phyloP scores from a whole-genome alignment of 2,797 vertebrate genomes.

The Peromyscus nudipes region DNA sequence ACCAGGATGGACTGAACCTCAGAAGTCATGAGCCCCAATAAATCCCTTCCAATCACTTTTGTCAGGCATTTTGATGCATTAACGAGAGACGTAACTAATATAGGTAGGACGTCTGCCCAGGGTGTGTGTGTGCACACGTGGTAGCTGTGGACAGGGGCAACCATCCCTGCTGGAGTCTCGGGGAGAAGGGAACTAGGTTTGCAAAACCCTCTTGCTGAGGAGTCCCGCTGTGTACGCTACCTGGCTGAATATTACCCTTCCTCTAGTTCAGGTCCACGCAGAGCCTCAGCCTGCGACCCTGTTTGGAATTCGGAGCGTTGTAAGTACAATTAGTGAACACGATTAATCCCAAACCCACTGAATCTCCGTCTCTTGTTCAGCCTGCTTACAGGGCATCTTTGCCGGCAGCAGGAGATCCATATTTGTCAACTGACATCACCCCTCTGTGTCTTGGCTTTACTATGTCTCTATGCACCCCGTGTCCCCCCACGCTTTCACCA shows the following conservation, averaged over 20 bases:
- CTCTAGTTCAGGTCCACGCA: neutral
- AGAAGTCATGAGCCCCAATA: neutral
- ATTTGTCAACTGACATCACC: too few species aligned
- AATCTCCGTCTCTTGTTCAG: neutral
- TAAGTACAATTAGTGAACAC: neutral
- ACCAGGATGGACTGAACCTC: neutral
- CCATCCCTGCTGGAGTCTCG: neutral
- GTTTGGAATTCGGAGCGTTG: neutral
- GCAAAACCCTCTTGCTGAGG: neutral
- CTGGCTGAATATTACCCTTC: neutral
- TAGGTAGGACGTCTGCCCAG: neutral
- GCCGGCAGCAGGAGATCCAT: too few species aligned
- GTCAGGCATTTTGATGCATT: neutral
- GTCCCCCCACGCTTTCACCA: fast-evolving
- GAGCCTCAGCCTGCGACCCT: neutral
- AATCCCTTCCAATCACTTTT: neutral
- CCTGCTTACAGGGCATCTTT: fast-evolving
- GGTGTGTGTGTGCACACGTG: fast-evolving
- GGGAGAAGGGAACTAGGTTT: too few species aligned
- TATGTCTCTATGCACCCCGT: fast-evolving
- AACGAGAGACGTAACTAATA: neutral
- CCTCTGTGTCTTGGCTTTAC: neutral
- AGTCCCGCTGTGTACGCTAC: neutral
- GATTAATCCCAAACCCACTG: neutral
- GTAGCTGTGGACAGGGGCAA: neutral